A percentile compares a stretch with the other conserved stretches of the same genome.
Conservation (phyloP, 2,113 vertebrate genomes). For the Cathartes aura region DNA sequence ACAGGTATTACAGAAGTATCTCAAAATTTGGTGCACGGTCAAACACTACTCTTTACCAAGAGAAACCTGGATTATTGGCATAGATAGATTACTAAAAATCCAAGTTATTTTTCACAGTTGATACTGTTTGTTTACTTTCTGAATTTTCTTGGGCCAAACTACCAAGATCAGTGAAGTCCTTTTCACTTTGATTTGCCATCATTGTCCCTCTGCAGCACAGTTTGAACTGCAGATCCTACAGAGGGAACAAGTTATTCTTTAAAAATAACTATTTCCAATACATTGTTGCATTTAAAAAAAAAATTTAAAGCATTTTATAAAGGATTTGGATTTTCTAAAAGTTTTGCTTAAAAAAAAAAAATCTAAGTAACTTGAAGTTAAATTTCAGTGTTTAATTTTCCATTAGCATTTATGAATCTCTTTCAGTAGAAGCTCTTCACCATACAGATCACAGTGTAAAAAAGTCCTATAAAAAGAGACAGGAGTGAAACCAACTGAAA, state of each 20-base stretch:
- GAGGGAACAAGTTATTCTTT: neutral
- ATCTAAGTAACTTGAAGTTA: neutral
- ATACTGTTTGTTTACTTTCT: conserved; percentile 1
- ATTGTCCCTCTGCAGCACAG: neutral
- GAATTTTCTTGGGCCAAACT: conserved; percentile 14
- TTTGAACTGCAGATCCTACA: neutral
- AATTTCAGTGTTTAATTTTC: neutral
- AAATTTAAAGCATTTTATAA: neutral
- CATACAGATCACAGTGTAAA: neutral
- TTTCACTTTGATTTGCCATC: conserved; percentile 23
- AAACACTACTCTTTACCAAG: neutral
- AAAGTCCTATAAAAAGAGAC: conserved; percentile 29
- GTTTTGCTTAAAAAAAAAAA: neutral
- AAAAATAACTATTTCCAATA: neutral
- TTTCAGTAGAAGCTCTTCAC: neutral
- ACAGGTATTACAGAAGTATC: neutral
- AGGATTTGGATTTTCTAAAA: neutral
- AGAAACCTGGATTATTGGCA: neutral
- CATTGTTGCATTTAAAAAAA: neutral
- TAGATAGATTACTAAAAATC: neutral
- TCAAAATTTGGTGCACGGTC: neutral
- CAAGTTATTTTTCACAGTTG: neutral
- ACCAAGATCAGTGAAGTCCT: neutral
- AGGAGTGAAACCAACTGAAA: conserved; percentile 28
- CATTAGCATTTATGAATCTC: neutral